Conservation (phyloP, 2,888 invertebrate genomes). For the Eucriotettix oculatus region DNA sequence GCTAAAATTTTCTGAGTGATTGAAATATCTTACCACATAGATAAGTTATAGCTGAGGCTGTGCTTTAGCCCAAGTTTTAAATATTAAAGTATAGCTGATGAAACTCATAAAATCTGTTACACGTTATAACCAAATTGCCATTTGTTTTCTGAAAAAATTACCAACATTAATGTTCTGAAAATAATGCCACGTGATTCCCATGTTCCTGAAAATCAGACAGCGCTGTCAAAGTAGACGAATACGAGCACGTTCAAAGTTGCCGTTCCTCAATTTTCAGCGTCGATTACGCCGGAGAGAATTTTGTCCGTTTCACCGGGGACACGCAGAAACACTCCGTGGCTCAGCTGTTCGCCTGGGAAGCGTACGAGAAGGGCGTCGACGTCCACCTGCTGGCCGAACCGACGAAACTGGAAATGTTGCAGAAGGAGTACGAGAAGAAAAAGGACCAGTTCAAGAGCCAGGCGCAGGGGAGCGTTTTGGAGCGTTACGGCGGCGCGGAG, state of each 20-base stretch:
- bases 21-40: too few species aligned
- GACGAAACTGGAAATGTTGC: slow-evolving; percentile 83
- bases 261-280: slow-evolving; percentile 24
- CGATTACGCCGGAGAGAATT: slow-evolving; percentile 92
- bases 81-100: too few species aligned
- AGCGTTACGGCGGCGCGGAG: slow-evolving; percentile 90
- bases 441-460: slow-evolving; percentile 78
- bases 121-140: too few species aligned
- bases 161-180: too few species aligned
- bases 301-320: slow-evolving; percentile 86
- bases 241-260: not conserved
- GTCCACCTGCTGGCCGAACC: slow-evolving; percentile 94
- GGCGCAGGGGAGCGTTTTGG: slow-evolving; percentile 62
- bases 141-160: too few species aligned
- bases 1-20: too few species aligned
- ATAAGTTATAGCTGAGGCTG: too few species aligned
- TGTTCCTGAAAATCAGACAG: too few species aligned
- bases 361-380: slow-evolving; percentile 81
- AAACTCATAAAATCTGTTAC: too few species aligned
- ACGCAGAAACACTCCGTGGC: slow-evolving; percentile 78
- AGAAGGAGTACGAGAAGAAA: slow-evolving; percentile 77
- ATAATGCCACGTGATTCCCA: too few species aligned
- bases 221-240: too few species aligned
- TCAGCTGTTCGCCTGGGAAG: slow-evolving; percentile 96
- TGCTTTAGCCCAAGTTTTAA: too few species aligned